Evolutionary conservation across 2,888 invertebrate species (phyloP), one percentile per base, ranked within the genome.

Genomic region (Eumacrocentrus americanus): DNA sequence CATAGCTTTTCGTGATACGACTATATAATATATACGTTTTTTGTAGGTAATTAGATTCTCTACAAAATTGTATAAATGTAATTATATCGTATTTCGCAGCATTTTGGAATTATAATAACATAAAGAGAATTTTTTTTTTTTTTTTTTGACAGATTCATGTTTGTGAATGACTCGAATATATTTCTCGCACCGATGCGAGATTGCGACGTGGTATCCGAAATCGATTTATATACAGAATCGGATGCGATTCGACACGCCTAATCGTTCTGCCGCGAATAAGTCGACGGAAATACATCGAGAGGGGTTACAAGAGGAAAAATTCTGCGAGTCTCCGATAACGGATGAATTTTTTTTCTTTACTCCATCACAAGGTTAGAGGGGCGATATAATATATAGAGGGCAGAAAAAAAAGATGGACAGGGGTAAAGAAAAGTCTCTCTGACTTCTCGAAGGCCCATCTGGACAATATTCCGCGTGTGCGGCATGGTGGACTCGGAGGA

Each of bases 271-370:
- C 22, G n/a, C 20, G 22, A 51, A 51, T 37, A 35, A 34, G 37
- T 18, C 16, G 12, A 51, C 9, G 22, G 18, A 18, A 34, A 23
- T 14, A 29, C 12, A n/a, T 47, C 22, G 23, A 48, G 40, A 56
- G 20, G n/a, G 53, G 11, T 18, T 14, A 46, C n/a, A 9, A 25
- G 37, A 42, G 18, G n/a, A n/a, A 52, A 47, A 56, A 35, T 58
- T 59, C 62, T 62, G 62, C 40, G 52, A 29, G 18, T 37, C 20
- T 25, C 22, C 48, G 62, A 62, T 62, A 62, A 59, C 51, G 20
- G 14, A 55, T 20, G 46, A n/a, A 50, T 29, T 50, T 50, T 54
- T 62, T 56, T 55, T 47, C 37, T 48, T 25, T 20, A 38, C 16
- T 35, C 23, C 3, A n/a, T n/a, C n/a, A n/a, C n/a, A n/a, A n/a